Evolutionary conservation across 2,888 invertebrate genomes (phyloP), one percentile per base, ranked within the genome.

Genomic region (Maniola hyperantus): DNA sequence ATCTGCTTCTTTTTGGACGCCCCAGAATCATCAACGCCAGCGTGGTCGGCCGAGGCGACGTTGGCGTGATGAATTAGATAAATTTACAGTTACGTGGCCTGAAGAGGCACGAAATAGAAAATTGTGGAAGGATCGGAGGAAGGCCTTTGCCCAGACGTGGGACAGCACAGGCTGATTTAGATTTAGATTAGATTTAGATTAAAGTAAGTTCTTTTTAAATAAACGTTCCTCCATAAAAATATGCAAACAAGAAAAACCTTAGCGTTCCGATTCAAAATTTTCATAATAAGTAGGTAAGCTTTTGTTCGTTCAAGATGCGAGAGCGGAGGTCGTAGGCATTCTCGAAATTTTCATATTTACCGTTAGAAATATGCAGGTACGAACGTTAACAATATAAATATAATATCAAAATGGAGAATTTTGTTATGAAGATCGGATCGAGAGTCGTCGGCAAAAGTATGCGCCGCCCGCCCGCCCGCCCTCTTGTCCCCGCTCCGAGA

Each of bases 321-420:
- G 83, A 80, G 81, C 76, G 81, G 81, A 83, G 85, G 83, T 87
- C 83, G 85, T 82, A 85, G 88, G 88, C 87, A 92, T 92, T 90
- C 87, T 83, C 82, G 87, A 89, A 87, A 93, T 93, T 92, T 92
- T 93, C 93, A 93, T 93, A 93, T 92, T 92, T 93, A 92, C 90
- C 87, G 90, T 85, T 85, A 88, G 85, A 92, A 92, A 92, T 92
- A 92, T 93, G 92, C 93, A 93, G 93, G 93, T 93, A 92, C 85
- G 85, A 86, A 89, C 85, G 88, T 89, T 91, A 85, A 91, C 84
- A 88, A 88, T 91, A 92, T 90, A 92, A 92, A 91, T 92, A 92
- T 91, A 92, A 92, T 92, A 93, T 92, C 91, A 92, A 92, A 92
- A 92, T 86, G 89, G 88, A 88, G 92, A 92, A 93, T 91, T 92